Percentiles rank a stretch among this genome's conserved stretches.
Evolutionary conservation across 2,113 vertebrate species (phyloP).

Genomic region (Delphinus delphis): DNA sequence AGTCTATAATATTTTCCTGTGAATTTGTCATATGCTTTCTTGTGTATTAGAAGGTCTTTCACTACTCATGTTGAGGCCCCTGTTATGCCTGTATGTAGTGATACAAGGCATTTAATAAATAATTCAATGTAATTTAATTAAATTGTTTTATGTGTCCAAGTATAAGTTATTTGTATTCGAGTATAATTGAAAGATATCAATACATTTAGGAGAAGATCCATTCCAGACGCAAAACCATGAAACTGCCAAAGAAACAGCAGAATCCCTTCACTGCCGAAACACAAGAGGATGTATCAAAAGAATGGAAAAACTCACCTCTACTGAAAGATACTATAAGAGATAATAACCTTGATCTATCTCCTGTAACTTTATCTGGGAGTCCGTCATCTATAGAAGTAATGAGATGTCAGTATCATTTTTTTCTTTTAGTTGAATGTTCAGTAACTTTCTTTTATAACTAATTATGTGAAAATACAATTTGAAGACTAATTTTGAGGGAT

Average conservation of each 20-base stretch:
- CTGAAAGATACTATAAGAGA: background rate
- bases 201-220: constrained; percentile 61
- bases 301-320: constrained; percentile 4
- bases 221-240: constrained; percentile 57
- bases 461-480: constrained; percentile 27
- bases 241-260: constrained; percentile 57
- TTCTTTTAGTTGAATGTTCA: background rate
- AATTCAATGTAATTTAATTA: background rate
- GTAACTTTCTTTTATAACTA: background rate
- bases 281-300: constrained; percentile 15
- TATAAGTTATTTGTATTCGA: background rate
- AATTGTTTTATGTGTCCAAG: background rate
- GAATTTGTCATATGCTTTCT: background rate
- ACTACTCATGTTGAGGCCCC: background rate
- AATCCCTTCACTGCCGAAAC: background rate
- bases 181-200: constrained; percentile 18
- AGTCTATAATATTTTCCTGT: background rate
- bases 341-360: constrained; percentile 31
- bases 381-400: constrained; percentile 85
- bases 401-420: constrained; percentile 88
- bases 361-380: constrained; percentile 58
- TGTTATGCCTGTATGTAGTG: background rate
- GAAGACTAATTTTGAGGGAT: constrained; percentile 21
- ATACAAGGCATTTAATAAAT: background rate
- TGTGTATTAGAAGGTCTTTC: background rate